phyloP scores from a whole-genome alignment of 2,797 vertebrate species.

The Sebastes glaucus region DNA sequence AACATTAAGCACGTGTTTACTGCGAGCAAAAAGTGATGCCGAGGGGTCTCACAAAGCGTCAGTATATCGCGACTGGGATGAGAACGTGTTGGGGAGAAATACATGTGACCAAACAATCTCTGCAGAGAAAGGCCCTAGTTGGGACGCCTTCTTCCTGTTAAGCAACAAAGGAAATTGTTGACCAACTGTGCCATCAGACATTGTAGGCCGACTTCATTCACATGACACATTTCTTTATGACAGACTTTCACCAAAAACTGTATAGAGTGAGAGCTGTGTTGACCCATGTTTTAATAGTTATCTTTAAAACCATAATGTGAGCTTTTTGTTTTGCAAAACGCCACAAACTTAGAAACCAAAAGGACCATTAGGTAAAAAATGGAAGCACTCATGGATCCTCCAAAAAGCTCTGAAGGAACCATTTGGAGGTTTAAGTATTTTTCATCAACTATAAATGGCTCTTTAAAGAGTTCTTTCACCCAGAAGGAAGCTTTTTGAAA shows the following conservation, averaged over 20 bases:
- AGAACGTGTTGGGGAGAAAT: background rate
- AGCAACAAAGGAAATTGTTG: background rate
- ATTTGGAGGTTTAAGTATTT: conserved; percentile 46
- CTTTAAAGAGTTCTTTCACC: conserved; percentile 54
- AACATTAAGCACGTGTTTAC: too few relatives aligned
- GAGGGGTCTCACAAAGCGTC: too few relatives aligned
- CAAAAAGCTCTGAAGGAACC: conserved; percentile 9
- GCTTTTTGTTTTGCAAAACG: background rate
- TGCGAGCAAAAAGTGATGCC: too few relatives aligned
- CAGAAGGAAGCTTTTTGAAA: conserved; percentile 56
- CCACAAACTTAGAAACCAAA: conserved; percentile 15
- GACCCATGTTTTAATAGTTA: background rate
- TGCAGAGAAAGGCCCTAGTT: background rate
- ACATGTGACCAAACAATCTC: background rate
- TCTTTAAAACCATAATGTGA: background rate
- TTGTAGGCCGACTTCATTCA: background rate
- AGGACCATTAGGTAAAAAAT: conserved; percentile 22
- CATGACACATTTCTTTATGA: background rate
- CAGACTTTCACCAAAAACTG: background rate
- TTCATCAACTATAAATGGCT: conserved; percentile 47
- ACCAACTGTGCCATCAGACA: background rate
- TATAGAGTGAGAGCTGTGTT: background rate
- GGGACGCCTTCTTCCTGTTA: background rate
- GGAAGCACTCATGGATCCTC: conserved; percentile 17
- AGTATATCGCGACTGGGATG: too few relatives aligned